A percentile compares a stretch with the other conserved stretches of the same genome.
Evolutionary conservation across 2,113 vertebrate species (phyloP).

Genomic region (Ctenodactylus gundi): DNA sequence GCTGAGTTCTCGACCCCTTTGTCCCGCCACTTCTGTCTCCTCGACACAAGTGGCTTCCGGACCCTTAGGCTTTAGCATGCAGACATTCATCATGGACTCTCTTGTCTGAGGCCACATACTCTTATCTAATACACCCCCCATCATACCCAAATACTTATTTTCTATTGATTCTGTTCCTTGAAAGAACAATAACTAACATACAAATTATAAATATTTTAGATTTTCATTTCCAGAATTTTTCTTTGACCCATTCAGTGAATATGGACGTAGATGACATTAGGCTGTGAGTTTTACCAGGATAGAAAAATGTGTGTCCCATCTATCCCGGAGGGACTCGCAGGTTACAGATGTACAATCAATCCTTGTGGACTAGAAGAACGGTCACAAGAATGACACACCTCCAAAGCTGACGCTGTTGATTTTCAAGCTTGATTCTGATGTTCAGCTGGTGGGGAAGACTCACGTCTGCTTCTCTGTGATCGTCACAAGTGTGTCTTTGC

Average conservation of each 20-base stretch:
- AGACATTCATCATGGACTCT: too few relatives aligned
- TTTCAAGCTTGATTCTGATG: background rate
- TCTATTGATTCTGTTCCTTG: too few relatives aligned
- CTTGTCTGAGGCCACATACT: too few relatives aligned
- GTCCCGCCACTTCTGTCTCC: too few relatives aligned
- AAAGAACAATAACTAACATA: too few relatives aligned
- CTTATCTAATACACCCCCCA: too few relatives aligned
- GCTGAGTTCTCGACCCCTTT: too few relatives aligned
- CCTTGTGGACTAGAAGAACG: background rate
- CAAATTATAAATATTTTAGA: background rate
- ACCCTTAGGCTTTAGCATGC: too few relatives aligned
- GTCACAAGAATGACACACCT: accelerated
- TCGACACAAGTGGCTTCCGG: too few relatives aligned
- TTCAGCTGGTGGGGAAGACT: background rate
- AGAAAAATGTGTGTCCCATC: background rate
- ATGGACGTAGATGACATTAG: background rate
- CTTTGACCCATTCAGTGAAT: background rate
- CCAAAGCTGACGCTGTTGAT: background rate
- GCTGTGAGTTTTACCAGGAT: background rate
- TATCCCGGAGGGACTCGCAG: background rate
- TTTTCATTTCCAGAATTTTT: background rate
- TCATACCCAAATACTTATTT: too few relatives aligned
- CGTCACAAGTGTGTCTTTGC: background rate
- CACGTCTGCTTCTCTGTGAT: background rate
- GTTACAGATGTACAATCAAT: background rate